These are phyloP conservation scores for Enoplosus armatus DNA, from an alignment of 2,797 vertebrate genomes.

Conservation along the genomic window DNA sequence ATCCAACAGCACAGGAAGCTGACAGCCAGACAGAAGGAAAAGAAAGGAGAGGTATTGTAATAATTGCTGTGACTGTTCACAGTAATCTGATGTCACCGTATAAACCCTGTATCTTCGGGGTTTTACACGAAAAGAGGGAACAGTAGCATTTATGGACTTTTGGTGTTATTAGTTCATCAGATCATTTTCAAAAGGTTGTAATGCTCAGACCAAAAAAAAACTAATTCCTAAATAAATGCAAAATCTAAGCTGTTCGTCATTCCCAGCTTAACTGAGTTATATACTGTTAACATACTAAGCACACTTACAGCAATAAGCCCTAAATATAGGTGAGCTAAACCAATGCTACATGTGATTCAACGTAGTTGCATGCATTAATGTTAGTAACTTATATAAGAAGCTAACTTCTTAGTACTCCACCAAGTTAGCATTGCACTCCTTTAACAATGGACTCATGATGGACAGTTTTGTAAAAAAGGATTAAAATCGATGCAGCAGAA, in stretches of 20 bases:
- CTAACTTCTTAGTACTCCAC: no score
- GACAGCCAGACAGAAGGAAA: background rate
- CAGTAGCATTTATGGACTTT: background rate
- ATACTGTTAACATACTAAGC: background rate
- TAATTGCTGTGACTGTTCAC: background rate
- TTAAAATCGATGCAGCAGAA: background rate
- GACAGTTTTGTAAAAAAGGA: background rate
- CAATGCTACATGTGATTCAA: background rate
- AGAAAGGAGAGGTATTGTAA: background rate
- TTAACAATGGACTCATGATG: background rate
- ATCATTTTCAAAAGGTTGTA: no score
- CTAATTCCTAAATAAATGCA: background rate
- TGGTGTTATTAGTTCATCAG: no score
- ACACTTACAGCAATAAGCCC: background rate
- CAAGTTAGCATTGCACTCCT: background rate
- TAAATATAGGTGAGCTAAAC: background rate
- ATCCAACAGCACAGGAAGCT: background rate
- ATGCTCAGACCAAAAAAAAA: background rate
- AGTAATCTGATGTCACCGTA: conserved; percentile 6
- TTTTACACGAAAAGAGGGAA: background rate
- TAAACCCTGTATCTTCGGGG: background rate
- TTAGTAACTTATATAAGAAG: background rate
- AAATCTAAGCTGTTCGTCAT: background rate
- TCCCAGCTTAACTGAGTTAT: background rate
- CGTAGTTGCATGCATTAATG: background rate